Conservation (phyloP, 53 echinoderm and acorn worm species). For the Hippasteria phrygiana region DNA sequence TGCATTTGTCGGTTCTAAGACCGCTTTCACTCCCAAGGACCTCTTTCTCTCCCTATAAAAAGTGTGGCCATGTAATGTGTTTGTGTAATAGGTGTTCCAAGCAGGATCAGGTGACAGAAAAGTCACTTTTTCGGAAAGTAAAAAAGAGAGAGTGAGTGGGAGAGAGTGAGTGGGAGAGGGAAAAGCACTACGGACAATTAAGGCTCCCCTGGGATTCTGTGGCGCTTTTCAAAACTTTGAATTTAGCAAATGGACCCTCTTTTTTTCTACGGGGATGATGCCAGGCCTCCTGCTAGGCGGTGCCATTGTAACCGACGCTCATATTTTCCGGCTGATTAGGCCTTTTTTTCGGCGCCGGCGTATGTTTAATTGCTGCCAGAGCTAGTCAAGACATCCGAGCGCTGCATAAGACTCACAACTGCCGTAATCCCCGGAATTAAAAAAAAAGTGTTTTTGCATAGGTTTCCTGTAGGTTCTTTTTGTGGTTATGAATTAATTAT, state of each 20-base stretch:
- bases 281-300: slow-evolving; percentile 15
- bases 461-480: not conserved
- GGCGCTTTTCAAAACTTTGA: slow-evolving; percentile 29
- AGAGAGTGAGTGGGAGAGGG: not conserved
- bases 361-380: slow-evolving; percentile 21
- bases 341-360: slow-evolving; percentile 34
- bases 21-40: too few relatives aligned
- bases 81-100: not conserved
- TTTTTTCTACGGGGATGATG: slow-evolving; percentile 26
- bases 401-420: not conserved
- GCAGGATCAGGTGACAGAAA: slow-evolving; percentile 20
- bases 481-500: slow-evolving; percentile 6
- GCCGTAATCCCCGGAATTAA: slow-evolving; percentile 24
- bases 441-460: slow-evolving; percentile 40
- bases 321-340: slow-evolving; percentile 59
- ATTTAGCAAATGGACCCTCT: slow-evolving; percentile 31
- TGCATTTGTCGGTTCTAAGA: not conserved
- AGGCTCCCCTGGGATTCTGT: not conserved
- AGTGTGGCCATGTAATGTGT: not conserved
- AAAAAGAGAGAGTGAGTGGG: not conserved
- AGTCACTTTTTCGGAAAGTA: slow-evolving; percentile 22
- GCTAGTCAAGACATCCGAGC: not conserved
- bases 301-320: slow-evolving; percentile 36
- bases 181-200: slow-evolving; percentile 38
- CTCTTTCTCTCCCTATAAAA: not conserved